Evolutionary conservation across 2,888 invertebrate genomes (phyloP), one percentile per base, ranked within the genome.

Genomic region (Drosophila quinaria): DNA sequence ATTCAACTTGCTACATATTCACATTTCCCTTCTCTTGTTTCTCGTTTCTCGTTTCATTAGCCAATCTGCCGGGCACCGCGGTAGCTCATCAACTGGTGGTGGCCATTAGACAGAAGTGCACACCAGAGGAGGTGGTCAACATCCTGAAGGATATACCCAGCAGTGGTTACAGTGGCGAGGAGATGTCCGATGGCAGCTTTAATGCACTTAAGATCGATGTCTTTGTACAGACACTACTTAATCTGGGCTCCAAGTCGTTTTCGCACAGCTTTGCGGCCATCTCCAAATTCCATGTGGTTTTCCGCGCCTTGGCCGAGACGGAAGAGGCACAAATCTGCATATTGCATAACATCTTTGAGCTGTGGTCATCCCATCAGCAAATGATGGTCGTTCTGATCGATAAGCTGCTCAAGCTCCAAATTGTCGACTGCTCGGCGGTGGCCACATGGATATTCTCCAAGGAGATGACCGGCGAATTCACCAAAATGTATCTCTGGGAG

Each of bases 191-290:
- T 51, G 95, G 95, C 52, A 94, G 96, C 3, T 97, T 97, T 92
- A 98, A 98, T 94, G 97, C 98, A 0, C 93, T 98, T 55, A 98
- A 98, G 93, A 98, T 99, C 56, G 98, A 99, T 91, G 97, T 99
- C 0, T 99, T 99, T 91, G 97, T 98, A n/a, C 98, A 98, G 91
- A 98, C 98, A 0, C 92, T 99, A 55, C 94, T 99, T 5, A 97
- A 98, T 92, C 94, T 99, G 65, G 99, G 98, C 37, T 97, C 97
- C 55, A 99, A 99, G 93, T 98, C 99, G 83, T 98, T 99, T 92
- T 98, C 98, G 68, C 99, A 99, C 91, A 98, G 98, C 84, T 99
- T 99, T 93, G 98, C 99, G 6, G 99, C 98, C n/a, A 97, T 99
- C 77, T 98, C 98, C 44, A 99, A 99, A 94, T 99, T 97, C 90